phyloP scores from a whole-genome alignment of 2,113 vertebrate species.

The Eolophus roseicapilla region DNA sequence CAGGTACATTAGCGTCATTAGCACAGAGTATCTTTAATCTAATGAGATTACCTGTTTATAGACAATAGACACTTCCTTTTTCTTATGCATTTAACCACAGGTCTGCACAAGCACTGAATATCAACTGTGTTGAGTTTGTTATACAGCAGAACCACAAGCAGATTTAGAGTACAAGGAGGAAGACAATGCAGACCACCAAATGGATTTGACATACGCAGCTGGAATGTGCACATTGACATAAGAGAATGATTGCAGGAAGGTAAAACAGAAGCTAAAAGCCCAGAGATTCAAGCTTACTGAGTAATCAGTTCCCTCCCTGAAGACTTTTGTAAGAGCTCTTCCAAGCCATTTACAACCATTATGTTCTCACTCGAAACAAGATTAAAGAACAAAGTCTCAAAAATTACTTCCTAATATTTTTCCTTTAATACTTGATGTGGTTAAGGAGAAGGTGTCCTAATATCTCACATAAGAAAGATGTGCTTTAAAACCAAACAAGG shows the following conservation, averaged over 20 bases:
- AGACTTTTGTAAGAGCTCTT: constrained; percentile 6
- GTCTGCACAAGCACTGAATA: background rate
- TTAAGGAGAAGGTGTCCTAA: background rate
- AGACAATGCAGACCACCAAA: constrained; percentile 32
- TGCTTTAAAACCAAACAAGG: background rate
- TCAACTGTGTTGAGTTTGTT: constrained; percentile 41
- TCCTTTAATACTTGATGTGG: background rate
- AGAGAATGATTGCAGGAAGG: constrained; percentile 3
- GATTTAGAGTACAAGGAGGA: background rate
- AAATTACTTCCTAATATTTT: background rate
- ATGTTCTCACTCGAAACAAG: background rate
- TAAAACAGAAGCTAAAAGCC: constrained; percentile 43
- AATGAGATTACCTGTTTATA: constrained; percentile 5
- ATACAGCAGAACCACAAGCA: constrained; percentile 9
- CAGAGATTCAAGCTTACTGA: constrained; percentile 50
- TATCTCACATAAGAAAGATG: background rate
- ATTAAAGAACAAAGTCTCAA: background rate
- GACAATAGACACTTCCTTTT: background rate
- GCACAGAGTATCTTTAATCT: background rate
- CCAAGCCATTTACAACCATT: background rate
- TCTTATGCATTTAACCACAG: background rate
- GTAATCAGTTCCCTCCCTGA: constrained; percentile 46
- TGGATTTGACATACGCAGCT: constrained; percentile 26
- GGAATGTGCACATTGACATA: background rate
- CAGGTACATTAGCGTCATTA: background rate